Base-by-base conservation (phyloP, 2,888 invertebrate species). In the Exocentrus adspersus region DNA sequence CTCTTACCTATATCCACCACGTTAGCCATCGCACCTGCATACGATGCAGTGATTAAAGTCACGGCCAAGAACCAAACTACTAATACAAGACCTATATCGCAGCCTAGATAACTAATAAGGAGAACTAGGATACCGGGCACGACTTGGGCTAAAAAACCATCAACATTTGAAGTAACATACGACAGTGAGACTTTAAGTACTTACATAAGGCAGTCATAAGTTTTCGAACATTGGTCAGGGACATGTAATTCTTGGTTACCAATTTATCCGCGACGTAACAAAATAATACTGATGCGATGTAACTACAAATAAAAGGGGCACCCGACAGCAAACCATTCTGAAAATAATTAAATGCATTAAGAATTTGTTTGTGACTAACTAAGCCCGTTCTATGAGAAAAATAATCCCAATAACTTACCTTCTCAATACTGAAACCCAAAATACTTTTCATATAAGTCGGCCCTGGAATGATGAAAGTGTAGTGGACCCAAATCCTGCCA, bases 11-110 rank as follows among this genome's bases (percentile, higher is more conserved):
- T 89, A 78, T 92, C 92, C 12, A 92, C 90, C 67, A 91, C 88
- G 75, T 88, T 91, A 0, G 91, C 90, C 89, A 91, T 91, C 2
- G 90, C 90, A 32, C 90, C 90, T 2, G 90, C 90, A 77, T 91
- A 90, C 0, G 90, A 87, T 9, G 90, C 90, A 16, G 90, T 90
- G 72, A 91, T 89, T 63, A 90, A 83, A 9, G 89, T 89, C 2
- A 91, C 90, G 19, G 90, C 89, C 61, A 87, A 79, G 78, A 89
- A 90, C 90, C 90, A 91, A 14, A 89, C 83, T 32, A 88, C 79
- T 68, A 90, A 79, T 41, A 88, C 87, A 53, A 86, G 73, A 19
- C 81, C 77, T 54, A 89, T 84, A 76, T 87, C 83, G 75, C 88
- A 87, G 66, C 89, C 88, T 64, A 90, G 83, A 75, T 89, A 90